These are phyloP conservation scores for Cairina moschata DNA, from an alignment of 2,113 vertebrate genomes.

Conservation along the genomic window DNA sequence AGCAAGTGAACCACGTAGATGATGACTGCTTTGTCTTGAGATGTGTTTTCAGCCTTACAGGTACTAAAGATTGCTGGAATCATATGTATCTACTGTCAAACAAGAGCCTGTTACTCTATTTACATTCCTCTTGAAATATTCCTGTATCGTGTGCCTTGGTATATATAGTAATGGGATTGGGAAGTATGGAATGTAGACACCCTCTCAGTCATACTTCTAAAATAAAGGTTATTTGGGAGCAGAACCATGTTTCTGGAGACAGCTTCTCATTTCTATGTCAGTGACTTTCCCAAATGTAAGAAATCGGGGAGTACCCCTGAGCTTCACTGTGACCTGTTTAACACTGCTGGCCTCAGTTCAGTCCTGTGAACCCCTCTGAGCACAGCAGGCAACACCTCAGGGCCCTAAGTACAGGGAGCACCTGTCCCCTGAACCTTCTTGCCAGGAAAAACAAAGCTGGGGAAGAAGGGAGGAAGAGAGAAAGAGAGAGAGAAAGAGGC, in stretches of 20 bases:
- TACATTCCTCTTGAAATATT: background rate
- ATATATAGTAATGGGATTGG: background rate
- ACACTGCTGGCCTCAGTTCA: background rate
- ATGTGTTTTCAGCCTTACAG: slow-evolving; percentile 18
- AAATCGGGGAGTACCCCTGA: background rate
- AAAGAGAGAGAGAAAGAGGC: background rate
- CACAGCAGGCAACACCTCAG: background rate
- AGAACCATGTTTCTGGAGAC: slow-evolving; percentile 30
- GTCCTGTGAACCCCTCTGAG: background rate
- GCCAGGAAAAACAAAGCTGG: background rate
- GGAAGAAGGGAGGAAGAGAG: background rate
- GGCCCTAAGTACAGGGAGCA: background rate
- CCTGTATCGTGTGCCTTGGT: background rate
- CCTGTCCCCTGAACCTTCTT: background rate
- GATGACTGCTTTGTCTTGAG: background rate
- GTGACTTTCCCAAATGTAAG: background rate
- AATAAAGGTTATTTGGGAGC: slow-evolving; percentile 57
- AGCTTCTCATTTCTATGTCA: slow-evolving; percentile 44
- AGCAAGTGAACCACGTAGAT: background rate
- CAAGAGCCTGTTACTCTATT: background rate
- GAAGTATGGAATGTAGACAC: background rate
- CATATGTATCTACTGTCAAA: background rate
- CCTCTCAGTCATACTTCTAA: background rate
- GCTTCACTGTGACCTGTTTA: background rate
- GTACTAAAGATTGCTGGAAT: background rate